Percentiles rank a stretch among this genome's conserved stretches.
Evolutionary conservation across 2,113 vertebrate species (phyloP).

Genomic region (Oostethus manadensis): DNA sequence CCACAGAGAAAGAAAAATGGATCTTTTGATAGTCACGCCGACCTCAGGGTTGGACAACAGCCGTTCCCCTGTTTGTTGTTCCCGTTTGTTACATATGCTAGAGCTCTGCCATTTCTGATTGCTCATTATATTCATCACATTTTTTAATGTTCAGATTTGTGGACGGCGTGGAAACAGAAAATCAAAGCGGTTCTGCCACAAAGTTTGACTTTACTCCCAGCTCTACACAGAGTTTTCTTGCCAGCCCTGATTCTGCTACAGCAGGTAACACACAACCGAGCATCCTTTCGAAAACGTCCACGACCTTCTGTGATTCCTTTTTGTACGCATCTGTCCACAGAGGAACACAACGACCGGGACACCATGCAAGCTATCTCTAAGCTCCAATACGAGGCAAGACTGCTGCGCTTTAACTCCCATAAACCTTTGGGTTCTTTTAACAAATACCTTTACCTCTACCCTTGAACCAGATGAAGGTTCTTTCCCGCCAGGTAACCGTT

Average conservation of each 20-base stretch:
- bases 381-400: slow-evolving; percentile 72
- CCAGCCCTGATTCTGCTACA: slow-evolving; percentile 36
- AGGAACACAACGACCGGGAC: slow-evolving; percentile 52
- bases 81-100: too few relatives aligned
- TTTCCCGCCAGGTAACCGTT: slow-evolving; percentile 71
- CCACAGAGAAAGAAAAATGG: too few relatives aligned
- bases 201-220: slow-evolving; percentile 70
- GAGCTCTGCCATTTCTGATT: not conserved
- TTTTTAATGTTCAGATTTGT: slow-evolving; percentile 62
- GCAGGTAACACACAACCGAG: slow-evolving; percentile 31
- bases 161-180: slow-evolving; percentile 72
- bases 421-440: not conserved
- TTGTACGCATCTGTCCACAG: slow-evolving; percentile 42
- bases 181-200: slow-evolving; percentile 33
- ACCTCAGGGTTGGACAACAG: not conserved
- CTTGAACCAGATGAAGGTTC: slow-evolving; percentile 66
- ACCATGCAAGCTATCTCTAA: slow-evolving; percentile 69
- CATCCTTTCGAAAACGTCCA: not conserved
- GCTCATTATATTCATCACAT: not conserved
- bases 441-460: not conserved
- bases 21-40: too few relatives aligned
- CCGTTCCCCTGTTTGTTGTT: too few relatives aligned
- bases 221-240: slow-evolving; percentile 30
- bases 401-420: not conserved
- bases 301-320: not conserved